These are phyloP conservation scores for Todus mexicanus DNA, from an alignment of 2,797 vertebrate species.

Conservation along the genomic window DNA sequence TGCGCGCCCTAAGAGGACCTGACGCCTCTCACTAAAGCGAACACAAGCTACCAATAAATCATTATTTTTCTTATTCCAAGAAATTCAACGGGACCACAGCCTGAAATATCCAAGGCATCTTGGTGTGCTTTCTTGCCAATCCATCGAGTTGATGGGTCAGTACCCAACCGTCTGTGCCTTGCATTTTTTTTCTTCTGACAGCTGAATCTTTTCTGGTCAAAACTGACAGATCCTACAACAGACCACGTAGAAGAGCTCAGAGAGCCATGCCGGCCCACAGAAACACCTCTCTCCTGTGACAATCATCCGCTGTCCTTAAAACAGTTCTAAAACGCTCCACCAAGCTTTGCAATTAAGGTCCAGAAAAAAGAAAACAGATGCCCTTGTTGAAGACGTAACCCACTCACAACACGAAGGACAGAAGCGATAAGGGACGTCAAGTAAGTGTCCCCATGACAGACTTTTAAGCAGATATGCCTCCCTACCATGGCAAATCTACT, in stretches of 20 bases:
- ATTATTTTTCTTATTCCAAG: neutral
- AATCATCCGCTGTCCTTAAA: neutral
- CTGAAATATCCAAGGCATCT: neutral
- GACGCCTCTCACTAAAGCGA: neutral
- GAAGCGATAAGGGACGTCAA: neutral
- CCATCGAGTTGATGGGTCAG: neutral
- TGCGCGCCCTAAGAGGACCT: neutral
- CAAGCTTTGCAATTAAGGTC: neutral
- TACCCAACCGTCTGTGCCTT: neutral
- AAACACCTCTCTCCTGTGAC: neutral
- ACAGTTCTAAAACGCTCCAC: neutral
- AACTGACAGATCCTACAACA: neutral
- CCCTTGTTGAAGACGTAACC: neutral
- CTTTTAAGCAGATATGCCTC: neutral
- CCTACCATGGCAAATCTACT: neutral
- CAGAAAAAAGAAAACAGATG: neutral
- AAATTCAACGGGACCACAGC: neutral
- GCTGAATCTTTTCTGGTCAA: neutral
- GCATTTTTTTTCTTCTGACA: neutral
- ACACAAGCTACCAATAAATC: neutral
- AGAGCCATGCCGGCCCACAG: rapidly evolving
- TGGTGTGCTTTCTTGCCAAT: neutral
- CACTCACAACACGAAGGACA: neutral
- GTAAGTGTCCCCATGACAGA: neutral
- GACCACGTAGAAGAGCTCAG: neutral